These are phyloP conservation scores for Salmo trutta DNA, from an alignment of 2,797 vertebrate species.

Conservation along the genomic window DNA sequence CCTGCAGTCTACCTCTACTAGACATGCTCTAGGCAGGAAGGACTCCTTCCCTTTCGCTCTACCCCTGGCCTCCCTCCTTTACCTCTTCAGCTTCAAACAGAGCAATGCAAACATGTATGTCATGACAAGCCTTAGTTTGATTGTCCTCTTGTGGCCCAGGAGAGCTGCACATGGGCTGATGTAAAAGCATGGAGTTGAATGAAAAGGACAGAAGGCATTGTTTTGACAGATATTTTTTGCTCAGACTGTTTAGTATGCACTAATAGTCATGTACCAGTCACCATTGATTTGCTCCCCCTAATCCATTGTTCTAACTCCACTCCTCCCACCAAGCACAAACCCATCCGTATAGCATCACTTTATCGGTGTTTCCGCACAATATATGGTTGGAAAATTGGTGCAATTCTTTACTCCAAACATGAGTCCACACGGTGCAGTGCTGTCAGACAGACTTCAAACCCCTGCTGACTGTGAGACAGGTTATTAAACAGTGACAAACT, in stretches of 20 bases:
- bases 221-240: neutral
- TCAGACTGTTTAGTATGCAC: neutral
- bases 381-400: constrained; percentile 15
- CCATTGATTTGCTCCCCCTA: constrained; percentile 7
- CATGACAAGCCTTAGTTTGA: neutral
- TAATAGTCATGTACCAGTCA: constrained; percentile 12
- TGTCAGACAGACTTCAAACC: constrained; percentile 47
- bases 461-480: constrained; percentile 50
- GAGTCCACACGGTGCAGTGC: constrained; percentile 26
- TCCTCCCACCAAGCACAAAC: neutral
- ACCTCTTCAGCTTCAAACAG: neutral
- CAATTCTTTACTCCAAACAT: constrained; percentile 28
- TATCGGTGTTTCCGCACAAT: constrained; percentile 6
- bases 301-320: neutral
- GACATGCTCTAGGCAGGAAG: neutral
- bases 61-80: neutral
- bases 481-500: constrained; percentile 58
- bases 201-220: neutral
- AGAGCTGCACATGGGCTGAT: neutral
- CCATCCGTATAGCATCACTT: neutral
- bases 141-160: neutral
- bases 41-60: neutral
- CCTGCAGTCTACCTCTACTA: neutral
- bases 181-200: neutral
- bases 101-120: neutral